phyloP scores from a whole-genome alignment of 2,113 vertebrate genomes.

The Cyphomyrus plagiostoma region DNA sequence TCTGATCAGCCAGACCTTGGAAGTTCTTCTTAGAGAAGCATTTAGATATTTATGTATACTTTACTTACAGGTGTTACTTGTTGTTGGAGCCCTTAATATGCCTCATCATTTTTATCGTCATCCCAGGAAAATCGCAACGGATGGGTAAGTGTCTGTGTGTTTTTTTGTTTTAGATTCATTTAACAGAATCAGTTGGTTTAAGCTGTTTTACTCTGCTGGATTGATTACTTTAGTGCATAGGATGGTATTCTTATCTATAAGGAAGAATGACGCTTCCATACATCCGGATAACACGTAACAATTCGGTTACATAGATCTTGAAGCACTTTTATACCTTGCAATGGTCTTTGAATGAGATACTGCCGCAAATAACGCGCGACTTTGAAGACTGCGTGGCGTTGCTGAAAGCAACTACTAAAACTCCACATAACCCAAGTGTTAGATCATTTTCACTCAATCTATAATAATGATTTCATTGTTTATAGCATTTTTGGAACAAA shows the following conservation, averaged over 20 bases:
- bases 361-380: neutral
- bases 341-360: neutral
- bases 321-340: neutral
- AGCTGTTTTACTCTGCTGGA: neutral
- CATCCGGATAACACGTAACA: neutral
- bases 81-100: constrained; percentile 48
- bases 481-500: neutral
- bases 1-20: neutral
- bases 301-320: neutral
- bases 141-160: constrained; percentile 45
- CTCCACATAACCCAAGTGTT: neutral
- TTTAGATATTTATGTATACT: constrained; percentile 4
- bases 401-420: neutral
- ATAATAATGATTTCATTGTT: neutral
- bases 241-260: neutral
- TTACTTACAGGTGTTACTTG: constrained; percentile 57
- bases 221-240: neutral
- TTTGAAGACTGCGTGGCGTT: neutral
- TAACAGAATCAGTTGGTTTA: neutral
- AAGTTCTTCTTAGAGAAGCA: neutral
- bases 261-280: neutral
- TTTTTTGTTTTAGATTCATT: neutral
- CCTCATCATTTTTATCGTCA: constrained; percentile 45
- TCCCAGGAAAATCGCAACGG: constrained; percentile 47
- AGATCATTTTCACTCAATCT: neutral